Conservation (phyloP, 2,113 vertebrate species). For the Gulo gulo region DNA sequence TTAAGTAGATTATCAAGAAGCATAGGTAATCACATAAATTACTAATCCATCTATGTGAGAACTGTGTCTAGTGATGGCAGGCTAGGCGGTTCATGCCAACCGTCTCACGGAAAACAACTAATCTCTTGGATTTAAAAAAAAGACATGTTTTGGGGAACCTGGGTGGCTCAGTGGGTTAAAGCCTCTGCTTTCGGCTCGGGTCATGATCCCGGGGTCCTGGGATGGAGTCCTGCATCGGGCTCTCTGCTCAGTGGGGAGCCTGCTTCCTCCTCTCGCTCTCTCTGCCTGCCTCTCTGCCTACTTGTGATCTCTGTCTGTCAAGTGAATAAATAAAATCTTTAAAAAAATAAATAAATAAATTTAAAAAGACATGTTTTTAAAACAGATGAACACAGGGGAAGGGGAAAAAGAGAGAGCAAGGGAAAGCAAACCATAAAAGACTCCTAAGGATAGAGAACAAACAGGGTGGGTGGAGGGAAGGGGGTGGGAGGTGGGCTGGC, state of each 20-base stretch:
- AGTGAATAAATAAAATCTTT: too few species aligned
- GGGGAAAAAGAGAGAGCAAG: background rate
- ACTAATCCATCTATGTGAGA: conserved; percentile 46
- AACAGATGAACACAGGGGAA: background rate
- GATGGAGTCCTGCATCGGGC: too few species aligned
- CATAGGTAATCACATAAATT: conserved; percentile 36
- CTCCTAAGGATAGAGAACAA: background rate
- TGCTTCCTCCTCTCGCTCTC: too few species aligned
- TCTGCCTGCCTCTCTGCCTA: too few species aligned
- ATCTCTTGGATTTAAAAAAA: background rate
- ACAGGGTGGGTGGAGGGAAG: background rate
- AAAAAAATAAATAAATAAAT: too few species aligned
- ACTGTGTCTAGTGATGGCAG: background rate
- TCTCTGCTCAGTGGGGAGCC: too few species aligned
- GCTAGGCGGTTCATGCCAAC: background rate
- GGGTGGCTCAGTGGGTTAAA: too few species aligned
- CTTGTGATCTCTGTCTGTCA: too few species aligned
- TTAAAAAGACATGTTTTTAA: background rate
- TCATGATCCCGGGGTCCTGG: too few species aligned
- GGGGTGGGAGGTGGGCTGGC: rapidly evolving
- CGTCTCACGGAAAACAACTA: background rate
- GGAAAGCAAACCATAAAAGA: background rate
- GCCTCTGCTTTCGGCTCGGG: too few species aligned
- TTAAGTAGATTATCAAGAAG: conserved; percentile 64
- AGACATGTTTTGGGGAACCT: too few species aligned